Evolutionary conservation across 2,113 vertebrate genomes (phyloP).

Genomic region (Pungitius pungitius): DNA sequence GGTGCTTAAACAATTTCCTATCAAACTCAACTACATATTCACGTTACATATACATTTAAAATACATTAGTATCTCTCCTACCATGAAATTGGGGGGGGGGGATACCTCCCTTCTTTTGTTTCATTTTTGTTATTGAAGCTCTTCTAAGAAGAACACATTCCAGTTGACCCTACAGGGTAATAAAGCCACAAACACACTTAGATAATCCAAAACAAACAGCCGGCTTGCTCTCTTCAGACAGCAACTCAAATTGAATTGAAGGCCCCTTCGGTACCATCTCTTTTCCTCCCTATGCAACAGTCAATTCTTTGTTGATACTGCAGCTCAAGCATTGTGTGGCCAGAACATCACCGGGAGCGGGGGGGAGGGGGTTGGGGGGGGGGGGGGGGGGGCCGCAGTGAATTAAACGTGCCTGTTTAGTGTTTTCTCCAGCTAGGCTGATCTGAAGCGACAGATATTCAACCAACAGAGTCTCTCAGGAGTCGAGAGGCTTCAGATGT

Average conservation of each 20-base stretch:
- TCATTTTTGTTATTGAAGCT: background rate
- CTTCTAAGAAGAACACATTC: too few relatives aligned
- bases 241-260: slow-evolving; percentile 31
- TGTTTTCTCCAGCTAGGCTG: slow-evolving; percentile 77
- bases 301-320: slow-evolving; percentile 67
- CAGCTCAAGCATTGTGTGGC: slow-evolving; percentile 56
- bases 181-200: slow-evolving; percentile 7
- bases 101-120: too few relatives aligned
- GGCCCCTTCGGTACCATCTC: slow-evolving; percentile 18
- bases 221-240: slow-evolving; percentile 17
- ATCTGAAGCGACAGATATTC: slow-evolving; percentile 77
- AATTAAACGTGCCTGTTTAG: slow-evolving; percentile 72
- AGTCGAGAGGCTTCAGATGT: slow-evolving; percentile 77
- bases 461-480: slow-evolving; percentile 72
- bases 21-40: background rate
- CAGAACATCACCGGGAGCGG: slow-evolving; percentile 59
- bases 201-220: slow-evolving; percentile 5
- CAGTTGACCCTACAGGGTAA: slow-evolving; percentile 2
- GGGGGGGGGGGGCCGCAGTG: slow-evolving; percentile 46
- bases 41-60: too few relatives aligned
- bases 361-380: too few relatives aligned
- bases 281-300: slow-evolving; percentile 53
- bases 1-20: background rate
- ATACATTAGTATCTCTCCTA: too few relatives aligned
- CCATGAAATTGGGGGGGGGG: too few relatives aligned